phyloP scores from a whole-genome alignment of 2,113 vertebrate species.

The Perca flavescens region DNA sequence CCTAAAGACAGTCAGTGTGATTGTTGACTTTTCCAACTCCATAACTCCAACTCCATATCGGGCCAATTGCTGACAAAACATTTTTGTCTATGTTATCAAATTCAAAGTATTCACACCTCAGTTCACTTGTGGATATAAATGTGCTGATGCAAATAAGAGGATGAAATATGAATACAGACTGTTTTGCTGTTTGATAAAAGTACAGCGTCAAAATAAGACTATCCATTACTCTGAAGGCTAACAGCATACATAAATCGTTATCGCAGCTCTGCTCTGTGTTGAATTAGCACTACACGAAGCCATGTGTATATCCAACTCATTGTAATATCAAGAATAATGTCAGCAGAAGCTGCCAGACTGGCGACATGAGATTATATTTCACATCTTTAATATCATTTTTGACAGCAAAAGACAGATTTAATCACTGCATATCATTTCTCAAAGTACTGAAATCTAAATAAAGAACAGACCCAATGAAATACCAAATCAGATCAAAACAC shows the following conservation, averaged over 20 bases:
- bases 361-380: constrained; percentile 22
- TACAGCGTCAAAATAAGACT: background rate
- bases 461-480: constrained; percentile 10
- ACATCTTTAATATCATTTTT: constrained; percentile 35
- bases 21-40: constrained; percentile 37
- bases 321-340: constrained; percentile 31
- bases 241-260: background rate
- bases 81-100: constrained; percentile 17
- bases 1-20: constrained; percentile 40
- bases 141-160: constrained; percentile 28
- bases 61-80: constrained; percentile 14
- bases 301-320: background rate
- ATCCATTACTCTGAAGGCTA: constrained; percentile 8
- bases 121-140: constrained; percentile 30
- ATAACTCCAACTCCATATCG: background rate
- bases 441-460: constrained; percentile 33
- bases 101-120: constrained; percentile 32
- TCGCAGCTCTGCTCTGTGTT: background rate
- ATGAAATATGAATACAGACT: constrained; percentile 27
- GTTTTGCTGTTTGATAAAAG: constrained; percentile 7
- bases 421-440: constrained; percentile 31
- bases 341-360: constrained; percentile 15
- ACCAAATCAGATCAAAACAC: constrained; percentile 5
- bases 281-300: constrained; percentile 5
- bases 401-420: constrained; percentile 32